These are phyloP conservation scores for Potamarius usumacintae DNA, from an alignment of 2,113 vertebrate species.

Conservation along the genomic window DNA sequence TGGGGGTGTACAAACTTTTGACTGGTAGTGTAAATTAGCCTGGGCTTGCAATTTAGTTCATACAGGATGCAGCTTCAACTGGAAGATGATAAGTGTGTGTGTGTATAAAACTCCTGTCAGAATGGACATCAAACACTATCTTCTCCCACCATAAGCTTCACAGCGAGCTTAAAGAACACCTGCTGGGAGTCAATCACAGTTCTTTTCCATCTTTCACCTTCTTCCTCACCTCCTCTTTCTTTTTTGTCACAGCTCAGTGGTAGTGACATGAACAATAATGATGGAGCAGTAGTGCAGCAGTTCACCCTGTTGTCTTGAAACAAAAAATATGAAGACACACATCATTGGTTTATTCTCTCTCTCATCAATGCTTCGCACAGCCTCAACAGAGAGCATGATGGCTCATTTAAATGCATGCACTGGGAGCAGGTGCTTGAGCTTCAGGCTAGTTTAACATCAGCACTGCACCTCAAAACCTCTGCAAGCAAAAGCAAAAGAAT, in stretches of 20 bases:
- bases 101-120: conserved; percentile 12
- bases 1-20: too few species aligned
- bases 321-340: conserved; percentile 31
- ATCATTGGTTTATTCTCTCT: conserved; percentile 19
- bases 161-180: conserved; percentile 28
- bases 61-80: neutral
- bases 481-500: conserved; percentile 15
- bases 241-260: conserved; percentile 48
- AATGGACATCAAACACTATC: neutral
- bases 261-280: conserved; percentile 43
- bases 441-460: conserved; percentile 50
- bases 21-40: neutral
- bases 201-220: neutral
- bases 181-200: conserved; percentile 34
- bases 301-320: neutral
- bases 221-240: conserved; percentile 23
- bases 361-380: conserved; percentile 28
- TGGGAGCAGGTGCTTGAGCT: conserved; percentile 48
- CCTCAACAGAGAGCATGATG: neutral
- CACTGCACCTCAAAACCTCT: conserved; percentile 34
- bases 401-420: conserved; percentile 44
- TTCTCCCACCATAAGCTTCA: neutral
- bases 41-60: neutral
- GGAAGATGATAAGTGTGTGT: neutral
- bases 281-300: conserved; percentile 25